phyloP scores from a whole-genome alignment of 2,113 vertebrate species.

The Pan paniscus region DNA sequence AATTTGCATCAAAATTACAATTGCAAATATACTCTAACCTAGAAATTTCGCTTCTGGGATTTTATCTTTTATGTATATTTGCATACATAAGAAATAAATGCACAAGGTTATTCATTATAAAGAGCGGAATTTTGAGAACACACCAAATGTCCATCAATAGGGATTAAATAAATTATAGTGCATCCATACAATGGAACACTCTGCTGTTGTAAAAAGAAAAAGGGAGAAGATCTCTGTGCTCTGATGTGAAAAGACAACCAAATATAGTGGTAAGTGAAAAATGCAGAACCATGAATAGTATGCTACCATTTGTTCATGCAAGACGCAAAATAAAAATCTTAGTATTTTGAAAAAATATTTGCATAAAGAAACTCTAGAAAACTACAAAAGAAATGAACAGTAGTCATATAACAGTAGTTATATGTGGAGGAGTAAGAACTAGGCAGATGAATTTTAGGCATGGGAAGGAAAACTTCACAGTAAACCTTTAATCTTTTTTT shows the following conservation, averaged over 20 bases:
- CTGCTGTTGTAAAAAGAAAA: neutral
- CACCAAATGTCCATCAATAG: neutral
- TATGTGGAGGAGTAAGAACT: neutral
- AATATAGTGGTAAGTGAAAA: neutral
- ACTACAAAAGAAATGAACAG: neutral
- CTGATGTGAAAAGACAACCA: neutral
- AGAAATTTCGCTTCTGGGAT: conserved; percentile 21
- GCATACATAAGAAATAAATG: neutral
- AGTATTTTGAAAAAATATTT: conserved; percentile 9
- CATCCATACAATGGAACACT: neutral
- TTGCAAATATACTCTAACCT: conserved; percentile 1
- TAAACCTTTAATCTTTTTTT: neutral
- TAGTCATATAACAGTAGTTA: neutral
- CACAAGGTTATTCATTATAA: neutral
- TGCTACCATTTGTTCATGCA: neutral
- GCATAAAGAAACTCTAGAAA: conserved; percentile 15
- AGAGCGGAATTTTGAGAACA: conserved; percentile 15
- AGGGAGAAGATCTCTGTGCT: neutral
- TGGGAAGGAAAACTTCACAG: neutral
- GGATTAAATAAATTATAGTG: neutral
- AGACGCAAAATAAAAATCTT: neutral
- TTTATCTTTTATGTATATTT: conserved; percentile 39
- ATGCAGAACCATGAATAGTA: neutral
- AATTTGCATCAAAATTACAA: conserved; percentile 44
- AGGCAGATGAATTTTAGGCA: neutral